Conservation (phyloP, 2,113 vertebrate species). For the Platysteira castanea region DNA sequence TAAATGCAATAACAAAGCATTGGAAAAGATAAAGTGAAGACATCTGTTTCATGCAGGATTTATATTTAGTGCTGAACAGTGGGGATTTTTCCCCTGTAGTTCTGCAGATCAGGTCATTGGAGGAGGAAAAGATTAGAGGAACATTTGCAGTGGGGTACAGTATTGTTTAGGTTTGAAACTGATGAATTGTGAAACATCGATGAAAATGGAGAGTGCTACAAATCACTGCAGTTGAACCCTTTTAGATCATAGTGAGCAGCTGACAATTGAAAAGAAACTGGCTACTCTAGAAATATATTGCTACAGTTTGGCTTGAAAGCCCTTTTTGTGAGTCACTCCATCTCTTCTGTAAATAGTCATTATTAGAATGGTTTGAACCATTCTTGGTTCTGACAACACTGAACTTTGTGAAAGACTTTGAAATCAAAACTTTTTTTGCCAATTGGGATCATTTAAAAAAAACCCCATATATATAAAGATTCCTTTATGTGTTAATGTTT, state of each 20-base stretch:
- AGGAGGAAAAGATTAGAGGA: not conserved
- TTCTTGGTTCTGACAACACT: not conserved
- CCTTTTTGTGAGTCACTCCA: constrained; percentile 1
- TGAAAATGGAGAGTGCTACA: constrained; percentile 39
- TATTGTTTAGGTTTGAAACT: constrained; percentile 22
- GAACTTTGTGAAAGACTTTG: not conserved
- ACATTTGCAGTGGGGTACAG: not conserved
- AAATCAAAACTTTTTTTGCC: not conserved
- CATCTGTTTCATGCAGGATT: constrained; percentile 43
- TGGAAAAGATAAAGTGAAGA: constrained; percentile 43
- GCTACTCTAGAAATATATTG: not conserved
- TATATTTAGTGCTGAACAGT: constrained; percentile 45
- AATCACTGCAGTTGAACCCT: constrained; percentile 26
- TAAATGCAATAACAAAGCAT: constrained; percentile 49
- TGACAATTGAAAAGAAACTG: constrained; percentile 29
- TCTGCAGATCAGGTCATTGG: not conserved
- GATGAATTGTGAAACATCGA: not conserved
- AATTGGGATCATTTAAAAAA: not conserved
- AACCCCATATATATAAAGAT: not conserved
- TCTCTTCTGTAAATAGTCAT: not conserved
- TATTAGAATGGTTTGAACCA: not conserved
- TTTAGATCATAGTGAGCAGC: constrained; percentile 10
- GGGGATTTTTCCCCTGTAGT: not conserved
- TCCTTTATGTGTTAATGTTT: not conserved
- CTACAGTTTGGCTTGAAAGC: constrained; percentile 8